Evolutionary conservation across 2,888 invertebrate genomes (phyloP), one percentile per base, ranked within the genome.

Genomic region (Chaitophorus viminalis): DNA sequence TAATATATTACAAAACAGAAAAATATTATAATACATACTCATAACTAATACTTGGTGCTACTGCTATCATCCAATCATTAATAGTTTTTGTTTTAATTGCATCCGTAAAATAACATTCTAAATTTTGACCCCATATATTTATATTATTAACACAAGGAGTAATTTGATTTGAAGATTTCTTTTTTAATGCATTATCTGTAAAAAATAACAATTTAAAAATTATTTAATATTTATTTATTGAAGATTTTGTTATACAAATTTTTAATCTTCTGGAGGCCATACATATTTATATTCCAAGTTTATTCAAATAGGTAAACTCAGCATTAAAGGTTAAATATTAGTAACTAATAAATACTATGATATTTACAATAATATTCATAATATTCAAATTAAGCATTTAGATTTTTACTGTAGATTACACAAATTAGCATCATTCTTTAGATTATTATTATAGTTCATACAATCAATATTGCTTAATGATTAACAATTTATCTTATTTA

Each of bases 51-150:
- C 81, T 87, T 60, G 87, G 87, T 0, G 87, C 87, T 60, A 81
- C 81, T n/a, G 74, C 54, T 74, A 87, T 74, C 87, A 87, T 87
- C 87, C 87, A 87, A 87, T 87, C 87, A 46, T 75, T 75, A 18
- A 87, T 81, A 11, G 87, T 65, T 81, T 87, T 87, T 81, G 87
- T 81, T n/a, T 46, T 65, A 39, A 87, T 87, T 70, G 87, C 87
- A 74, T 87, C 87, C 4, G 81, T 75, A 74, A 87, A 87, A 65
- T 87, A 87, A 17, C 25, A 25, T 87, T 87, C 87, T 65, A 87
- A 81, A 46, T 87, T 87, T 72, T 81, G 72, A 18, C 87, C 74
- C 87, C 87, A 87, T n/a, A 87, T 87, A 65, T 81, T 87, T 46
- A 87, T 75, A 74, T 87, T 87, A 29, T 87, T 87, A 33, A 81